phyloP scores from a whole-genome alignment of 2,113 vertebrate species.

The Orthonyx spaldingii region DNA sequence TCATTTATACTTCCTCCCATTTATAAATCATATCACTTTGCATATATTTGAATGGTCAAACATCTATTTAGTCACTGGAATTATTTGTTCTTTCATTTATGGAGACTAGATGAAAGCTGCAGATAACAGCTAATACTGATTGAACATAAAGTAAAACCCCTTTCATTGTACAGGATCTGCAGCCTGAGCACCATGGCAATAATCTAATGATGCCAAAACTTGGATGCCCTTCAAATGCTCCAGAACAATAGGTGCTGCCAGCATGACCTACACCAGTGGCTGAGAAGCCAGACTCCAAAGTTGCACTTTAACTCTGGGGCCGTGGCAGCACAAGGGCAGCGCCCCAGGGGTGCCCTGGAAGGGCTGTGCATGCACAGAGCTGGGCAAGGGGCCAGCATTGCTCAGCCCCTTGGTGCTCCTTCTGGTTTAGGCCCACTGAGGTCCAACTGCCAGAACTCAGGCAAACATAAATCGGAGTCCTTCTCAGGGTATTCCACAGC shows the following conservation, averaged over 20 bases:
- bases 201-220: conserved; percentile 68
- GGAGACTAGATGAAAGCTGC: conserved; percentile 61
- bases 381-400: fast-evolving
- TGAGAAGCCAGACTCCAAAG: background rate
- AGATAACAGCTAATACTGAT: conserved; percentile 45
- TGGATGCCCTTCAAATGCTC: conserved; percentile 51
- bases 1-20: conserved; percentile 3
- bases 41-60: conserved; percentile 45
- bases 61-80: conserved; percentile 27
- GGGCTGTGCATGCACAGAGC: background rate
- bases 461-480: background rate
- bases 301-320: background rate
- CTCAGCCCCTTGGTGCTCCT: background rate
- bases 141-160: conserved; percentile 46
- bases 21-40: conserved; percentile 58
- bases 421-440: background rate
- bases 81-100: conserved; percentile 63
- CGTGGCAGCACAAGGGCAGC: fast-evolving
- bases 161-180: conserved; percentile 35
- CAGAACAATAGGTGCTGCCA: conserved; percentile 59
- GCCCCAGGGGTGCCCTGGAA: background rate
- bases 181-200: conserved; percentile 35
- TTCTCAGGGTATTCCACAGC: background rate
- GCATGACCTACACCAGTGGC: background rate
- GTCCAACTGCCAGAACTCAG: background rate